These are phyloP conservation scores for Cenopis cana DNA, from an alignment of 2,888 invertebrate species.

Conservation along the genomic window DNA sequence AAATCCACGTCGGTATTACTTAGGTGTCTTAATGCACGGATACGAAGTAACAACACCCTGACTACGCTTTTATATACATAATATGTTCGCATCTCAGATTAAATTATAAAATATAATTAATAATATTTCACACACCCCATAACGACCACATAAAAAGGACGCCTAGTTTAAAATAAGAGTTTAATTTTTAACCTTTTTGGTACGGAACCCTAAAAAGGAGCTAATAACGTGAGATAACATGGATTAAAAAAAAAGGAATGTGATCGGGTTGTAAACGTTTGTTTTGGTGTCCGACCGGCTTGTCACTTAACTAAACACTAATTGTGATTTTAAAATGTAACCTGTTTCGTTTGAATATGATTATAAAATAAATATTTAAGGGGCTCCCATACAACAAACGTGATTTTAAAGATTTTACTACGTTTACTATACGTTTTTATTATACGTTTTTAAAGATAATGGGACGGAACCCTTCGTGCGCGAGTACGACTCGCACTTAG, in stretches of 20 bases:
- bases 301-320: constrained; percentile 32
- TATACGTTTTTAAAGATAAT: too few species aligned
- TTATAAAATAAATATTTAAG: too few species aligned
- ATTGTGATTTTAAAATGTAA: constrained; percentile 30
- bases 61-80: not conserved
- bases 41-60: constrained; percentile 6
- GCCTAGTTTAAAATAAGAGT: constrained; percentile 60
- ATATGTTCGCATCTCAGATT: constrained; percentile 41
- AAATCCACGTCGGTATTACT: not conserved
- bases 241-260: constrained; percentile 75
- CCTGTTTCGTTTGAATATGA: not conserved
- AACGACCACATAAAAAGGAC: constrained; percentile 57
- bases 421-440: too few species aligned
- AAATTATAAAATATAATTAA: constrained; percentile 62
- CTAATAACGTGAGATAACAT: constrained; percentile 67
- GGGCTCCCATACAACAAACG: too few species aligned
- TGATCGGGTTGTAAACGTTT: constrained; percentile 80
- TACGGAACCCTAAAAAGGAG: too few species aligned
- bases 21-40: constrained; percentile 1
- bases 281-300: constrained; percentile 52
- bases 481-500: too few species aligned
- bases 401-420: too few species aligned
- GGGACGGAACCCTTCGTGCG: too few species aligned
- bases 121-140: constrained; percentile 71
- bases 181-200: too few species aligned